phyloP scores from a whole-genome alignment of 92 coral and sea anemone species.

The Desmophyllum pertusum region DNA sequence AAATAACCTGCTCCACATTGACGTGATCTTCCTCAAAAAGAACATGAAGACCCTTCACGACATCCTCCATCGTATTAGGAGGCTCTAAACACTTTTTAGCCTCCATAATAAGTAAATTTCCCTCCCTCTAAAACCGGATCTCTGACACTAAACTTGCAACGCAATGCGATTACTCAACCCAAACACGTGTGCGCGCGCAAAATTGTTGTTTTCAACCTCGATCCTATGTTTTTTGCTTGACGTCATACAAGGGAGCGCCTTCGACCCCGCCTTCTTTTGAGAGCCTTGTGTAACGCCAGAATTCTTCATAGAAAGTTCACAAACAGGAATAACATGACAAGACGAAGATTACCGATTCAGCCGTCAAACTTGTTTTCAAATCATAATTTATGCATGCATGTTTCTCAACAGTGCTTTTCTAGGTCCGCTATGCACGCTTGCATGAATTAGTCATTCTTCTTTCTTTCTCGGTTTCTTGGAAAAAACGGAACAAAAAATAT shows the following conservation, averaged over 20 bases:
- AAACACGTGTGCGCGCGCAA: slow-evolving; percentile 55
- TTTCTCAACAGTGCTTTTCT: neutral
- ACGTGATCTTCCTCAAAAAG: slow-evolving; percentile 77
- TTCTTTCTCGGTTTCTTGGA: neutral
- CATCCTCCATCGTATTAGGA: slow-evolving; percentile 71
- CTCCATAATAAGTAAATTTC: slow-evolving; percentile 51
- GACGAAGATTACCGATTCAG: neutral
- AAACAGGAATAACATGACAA: neutral
- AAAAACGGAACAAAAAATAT: too few relatives aligned
- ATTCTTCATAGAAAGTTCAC: neutral
- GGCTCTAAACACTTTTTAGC: slow-evolving; percentile 53
- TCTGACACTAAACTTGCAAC: too few relatives aligned
- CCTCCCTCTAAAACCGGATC: too few relatives aligned
- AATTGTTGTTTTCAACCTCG: neutral
- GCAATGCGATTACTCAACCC: neutral
- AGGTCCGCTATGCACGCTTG: neutral
- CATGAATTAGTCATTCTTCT: neutral
- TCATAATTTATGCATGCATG: neutral
- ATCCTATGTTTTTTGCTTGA: slow-evolving; percentile 13
- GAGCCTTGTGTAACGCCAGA: slow-evolving; percentile 1
- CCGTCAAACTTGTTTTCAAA: neutral
- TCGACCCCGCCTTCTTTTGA: slow-evolving; percentile 26
- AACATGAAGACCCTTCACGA: slow-evolving; percentile 68
- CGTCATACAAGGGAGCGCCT: slow-evolving; percentile 11
- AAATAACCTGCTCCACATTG: slow-evolving; percentile 81